Evolutionary conservation across 2,888 invertebrate genomes (phyloP), one percentile per base, ranked within the genome.

Genomic region (Celastrina argiolus): DNA sequence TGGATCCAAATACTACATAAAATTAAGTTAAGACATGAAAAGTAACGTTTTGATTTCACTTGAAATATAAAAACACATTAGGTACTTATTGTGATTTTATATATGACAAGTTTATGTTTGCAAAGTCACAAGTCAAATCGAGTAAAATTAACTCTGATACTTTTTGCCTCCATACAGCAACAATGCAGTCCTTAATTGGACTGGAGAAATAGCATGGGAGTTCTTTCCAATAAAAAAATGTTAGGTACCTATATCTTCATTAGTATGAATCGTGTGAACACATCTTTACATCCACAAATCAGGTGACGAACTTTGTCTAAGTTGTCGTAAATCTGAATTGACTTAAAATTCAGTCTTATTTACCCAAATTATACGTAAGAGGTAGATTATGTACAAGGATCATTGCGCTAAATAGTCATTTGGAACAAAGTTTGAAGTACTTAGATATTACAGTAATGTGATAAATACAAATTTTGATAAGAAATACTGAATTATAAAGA

Each of bases 271-370:
- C 28, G n/a, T 61, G 61, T 61, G 61, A 36, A 61, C 61, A 61
- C 61, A 39, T 39, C 28, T 36, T 36, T 61, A 61, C 14, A 39
- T 59, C 34, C 36, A 61, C 22, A 59, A 34, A 31, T 59, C 31
- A 59, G 31, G 4, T 59, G 41, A 59, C 41, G 16, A 31, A 31
- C 31, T 31, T 58, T 36, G 41, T 73, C 71, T 72, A 73, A 72
- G 75, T 76, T 75, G 74, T 69, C 72, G 70, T 74, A 75, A 79
- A 78, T 82, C 88, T 86, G 90, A 91, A 92, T 91, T 92, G 92
- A 92, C 92, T 85, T 84, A 79, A 87, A 87, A 87, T 88, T 92
- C 92, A 92, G 92, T 92, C 92, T 92, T 91, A 78, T 81, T 80
- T 83, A 83, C 79, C 81, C 84, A 80, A 78, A 78, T 79, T 80